Evolutionary conservation across 2,888 invertebrate species (phyloP), one percentile per base, ranked within the genome.

Genomic region (Dicranocentrus wangi): DNA sequence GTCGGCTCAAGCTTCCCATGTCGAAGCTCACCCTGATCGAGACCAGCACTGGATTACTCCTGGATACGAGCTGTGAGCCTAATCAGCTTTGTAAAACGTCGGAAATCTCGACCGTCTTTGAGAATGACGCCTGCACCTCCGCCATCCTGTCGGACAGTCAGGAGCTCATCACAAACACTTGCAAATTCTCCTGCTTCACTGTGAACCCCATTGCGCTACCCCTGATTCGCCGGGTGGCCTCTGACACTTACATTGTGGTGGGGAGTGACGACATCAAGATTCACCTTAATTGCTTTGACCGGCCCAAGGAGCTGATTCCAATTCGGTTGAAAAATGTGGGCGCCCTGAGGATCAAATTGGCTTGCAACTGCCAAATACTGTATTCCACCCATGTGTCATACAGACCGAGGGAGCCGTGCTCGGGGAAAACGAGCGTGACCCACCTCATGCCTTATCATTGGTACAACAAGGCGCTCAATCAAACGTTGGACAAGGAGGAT

Each of bases 391-490:
- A 82, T 23, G 84, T 83, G 13, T 51, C 60, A 3, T 83, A 83
- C 23, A 21, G 75, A 47, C 84, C 84, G 0, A 68, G 58, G 17
- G 51, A 69, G 13, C 76, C 79, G 15, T 84, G 84, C 25, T 42
- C 51, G 3, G 47, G 43, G 0, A 82, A 82, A 42, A 72, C 75
- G 1, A 70, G 8, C 1, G 70, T 84, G 1, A 63, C 68, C 27
- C 81, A 81, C 15, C 69, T 84, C 25, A 47, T 84, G 23, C 84
- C 84, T 10, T 81, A 79, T 25, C 84, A 84, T 25, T 84, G 84
- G 84, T 61, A 77, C 60, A 32, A 21, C 10, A 47, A 32, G 13
- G 19, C 65, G 7, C 63, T 78, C 17, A 79, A 73, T 21, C 27
- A 10, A 23, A 78, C 68, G 1, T 25, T 82, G 47, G 53, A 51